Percentiles rank a stretch among this genome's conserved stretches.
phyloP scores from a whole-genome alignment of 2,797 vertebrate genomes.

The Xenops minutus region DNA sequence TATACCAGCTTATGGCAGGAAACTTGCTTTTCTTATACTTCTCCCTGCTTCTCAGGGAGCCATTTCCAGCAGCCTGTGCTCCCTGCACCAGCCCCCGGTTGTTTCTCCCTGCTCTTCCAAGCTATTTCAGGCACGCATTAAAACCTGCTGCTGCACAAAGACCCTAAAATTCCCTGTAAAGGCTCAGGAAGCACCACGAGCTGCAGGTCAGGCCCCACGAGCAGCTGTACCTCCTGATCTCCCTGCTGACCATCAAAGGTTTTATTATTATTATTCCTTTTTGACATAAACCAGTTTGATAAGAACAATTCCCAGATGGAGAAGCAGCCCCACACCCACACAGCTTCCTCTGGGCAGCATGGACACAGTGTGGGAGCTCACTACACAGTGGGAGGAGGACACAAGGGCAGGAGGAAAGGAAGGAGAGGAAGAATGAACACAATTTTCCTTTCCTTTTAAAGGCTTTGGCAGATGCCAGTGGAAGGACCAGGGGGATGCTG shows the following conservation, averaged over 20 bases:
- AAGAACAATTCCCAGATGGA: constrained; percentile 26
- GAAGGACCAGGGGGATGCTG: not conserved
- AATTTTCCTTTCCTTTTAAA: constrained; percentile 41
- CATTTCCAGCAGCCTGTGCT: accelerated
- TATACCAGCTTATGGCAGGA: not conserved
- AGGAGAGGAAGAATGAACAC: constrained; percentile 5
- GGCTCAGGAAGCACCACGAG: not conserved
- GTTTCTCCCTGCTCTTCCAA: not conserved
- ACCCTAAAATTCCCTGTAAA: not conserved
- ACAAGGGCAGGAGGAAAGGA: not conserved
- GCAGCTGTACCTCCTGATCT: not conserved
- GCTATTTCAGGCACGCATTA: not conserved
- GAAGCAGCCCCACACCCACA: not conserved
- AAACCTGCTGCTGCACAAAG: not conserved
- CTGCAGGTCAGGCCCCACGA: not conserved
- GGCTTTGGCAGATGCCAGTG: not conserved
- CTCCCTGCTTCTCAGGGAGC: not conserved
- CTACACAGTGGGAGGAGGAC: not conserved
- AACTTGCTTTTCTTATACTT: not conserved
- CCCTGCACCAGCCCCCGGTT: accelerated
- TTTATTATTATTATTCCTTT: constrained; percentile 13
- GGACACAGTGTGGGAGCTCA: not conserved
- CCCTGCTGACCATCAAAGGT: not conserved
- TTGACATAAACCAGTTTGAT: not conserved
- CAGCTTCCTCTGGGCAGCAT: not conserved